A percentile compares a stretch with the other conserved stretches of the same genome.
Conservation (phyloP, 2,888 invertebrate species). For the Cataglyphis albicans region DNA sequence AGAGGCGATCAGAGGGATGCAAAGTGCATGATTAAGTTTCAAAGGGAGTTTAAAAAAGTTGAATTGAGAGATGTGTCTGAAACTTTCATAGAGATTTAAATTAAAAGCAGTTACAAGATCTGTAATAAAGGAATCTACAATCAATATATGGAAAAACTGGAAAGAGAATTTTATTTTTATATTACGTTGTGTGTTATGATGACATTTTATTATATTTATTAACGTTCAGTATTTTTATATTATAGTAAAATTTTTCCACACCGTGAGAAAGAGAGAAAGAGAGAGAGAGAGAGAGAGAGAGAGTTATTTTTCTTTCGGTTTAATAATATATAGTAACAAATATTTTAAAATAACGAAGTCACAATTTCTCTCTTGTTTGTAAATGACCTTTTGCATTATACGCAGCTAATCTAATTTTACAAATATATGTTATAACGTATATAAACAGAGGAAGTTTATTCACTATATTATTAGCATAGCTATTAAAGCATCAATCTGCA, state of each 20-base stretch:
- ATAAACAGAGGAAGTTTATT: slow-evolving; percentile 36
- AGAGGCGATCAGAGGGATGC: slow-evolving; percentile 16
- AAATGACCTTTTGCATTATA: slow-evolving; percentile 41
- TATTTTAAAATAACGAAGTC: slow-evolving; percentile 9
- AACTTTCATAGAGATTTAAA: not conserved
- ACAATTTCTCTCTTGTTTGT: not conserved
- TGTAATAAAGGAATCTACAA: not conserved
- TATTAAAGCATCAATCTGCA: slow-evolving; percentile 69
- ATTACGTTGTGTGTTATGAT: slow-evolving; percentile 1
- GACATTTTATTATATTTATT: not conserved
- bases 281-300: not conserved
- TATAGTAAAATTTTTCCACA: not conserved
- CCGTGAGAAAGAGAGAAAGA: too few species aligned
- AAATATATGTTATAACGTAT: slow-evolving; percentile 30
- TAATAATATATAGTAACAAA: slow-evolving; percentile 9
- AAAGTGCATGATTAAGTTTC: slow-evolving; percentile 59
- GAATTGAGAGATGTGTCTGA: slow-evolving; percentile 8
- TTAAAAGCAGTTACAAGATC: not conserved
- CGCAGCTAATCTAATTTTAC: slow-evolving; percentile 38
- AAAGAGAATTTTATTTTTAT: slow-evolving; percentile 5
- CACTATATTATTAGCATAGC: slow-evolving; percentile 70
- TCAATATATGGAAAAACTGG: not conserved
- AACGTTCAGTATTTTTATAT: not conserved
- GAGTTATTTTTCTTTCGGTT: not conserved
- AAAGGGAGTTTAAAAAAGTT: slow-evolving; percentile 59